Base-by-base conservation (phyloP, 2,888 invertebrate genomes). In the Callyntrura guangdongensis region DNA sequence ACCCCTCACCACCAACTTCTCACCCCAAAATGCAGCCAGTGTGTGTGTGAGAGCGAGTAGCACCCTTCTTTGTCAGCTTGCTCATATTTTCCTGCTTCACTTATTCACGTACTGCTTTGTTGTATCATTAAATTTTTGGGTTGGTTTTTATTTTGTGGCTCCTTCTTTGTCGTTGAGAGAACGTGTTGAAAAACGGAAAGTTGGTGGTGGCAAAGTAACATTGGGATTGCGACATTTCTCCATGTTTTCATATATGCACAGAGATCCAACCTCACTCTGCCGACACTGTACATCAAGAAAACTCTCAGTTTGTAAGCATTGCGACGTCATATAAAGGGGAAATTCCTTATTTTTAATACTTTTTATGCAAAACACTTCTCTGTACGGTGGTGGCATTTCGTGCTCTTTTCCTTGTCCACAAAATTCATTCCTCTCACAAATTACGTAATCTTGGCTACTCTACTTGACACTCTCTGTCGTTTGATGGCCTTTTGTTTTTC, bases 341-440 rank as follows among this genome's bases (percentile, higher is more conserved):
- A 74, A 74, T 81, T 56, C 25, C 79, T 12, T 45, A 17, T 64
- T 84, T 84, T 85, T 85, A 72, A 85, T 85, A 85, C 72, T 85
- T 85, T 83, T 81, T 81, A 83, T 83, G 83, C 53, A 83, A 83
- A 83, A 67, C 20, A 64, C 36, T 82, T 82, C 47, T 47, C 49
- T 49, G n/a, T n/a, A 49, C 49, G 9, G 49, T n/a, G 3, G 74
- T 47, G 14, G 12, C n/a, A 53, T 17, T 14, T 45, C 45, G 8
- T 20, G 20, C 49, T 25, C 49, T 53, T 49, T 74, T 74, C 22
- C 22, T 9, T n/a, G n/a, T n/a, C n/a, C n/a, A n/a, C n/a, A n/a
- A n/a, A 9, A 49, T 45, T 86, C 11, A 14, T 20, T 20, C 72
- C 8, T 36, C 53, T 61, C 49, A 86, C n/a, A 84, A 79, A 86